Evolutionary conservation across 35 echinoderm and acorn worm species (phyloP), one percentile per base, ranked within the genome.

Genomic region (Chiridota heheva): DNA sequence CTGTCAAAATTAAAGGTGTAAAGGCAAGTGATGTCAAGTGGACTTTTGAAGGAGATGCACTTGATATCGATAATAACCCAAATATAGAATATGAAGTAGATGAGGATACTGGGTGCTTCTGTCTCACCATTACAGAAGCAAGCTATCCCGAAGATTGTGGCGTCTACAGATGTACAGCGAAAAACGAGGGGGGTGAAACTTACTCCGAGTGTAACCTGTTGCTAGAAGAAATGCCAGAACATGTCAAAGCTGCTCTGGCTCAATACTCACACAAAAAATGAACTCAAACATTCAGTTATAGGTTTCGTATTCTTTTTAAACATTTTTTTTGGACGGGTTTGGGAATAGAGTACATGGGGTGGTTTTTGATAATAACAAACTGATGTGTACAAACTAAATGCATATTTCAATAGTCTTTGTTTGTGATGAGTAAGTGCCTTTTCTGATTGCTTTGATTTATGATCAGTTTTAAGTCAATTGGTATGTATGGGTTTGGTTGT

Each of bases 61-160:
- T 77, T 51, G 73, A 77, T 60, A 77, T 77, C 36, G 73, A 77
- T 7, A 60, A 60, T 39, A 58, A 77, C 44, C 5, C 45, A 17
- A 77, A 77, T 27, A 32, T 60, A n/a, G 73, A 77, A 39, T 77
- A 77, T 20, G 73, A 77, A 27, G 47, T 58, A 3, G 73, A 77
- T 55, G 73, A 77, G 33, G 73, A 77, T n/a, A 40, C 26, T 13
- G 73, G 75, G 29, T 37, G 42, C 51, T 78, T 60, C 36, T 60
- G 62, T 49, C 75, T 77, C 30, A 77, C 60, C 30, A 77, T 78
- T 36, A 78, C 75, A 78, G 75, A 78, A 62, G 51, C 75, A 41
- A 40, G 18, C 51, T 22, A 60, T 40, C 51, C 58, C 53, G 58
- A 49, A 36, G 75, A 78, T 62, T 59, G 25, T n/a, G 75, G 75